Base-by-base conservation (phyloP, 30 jellyfish, hydroid and myxozoan species). In the Aurelia coerulea region DNA sequence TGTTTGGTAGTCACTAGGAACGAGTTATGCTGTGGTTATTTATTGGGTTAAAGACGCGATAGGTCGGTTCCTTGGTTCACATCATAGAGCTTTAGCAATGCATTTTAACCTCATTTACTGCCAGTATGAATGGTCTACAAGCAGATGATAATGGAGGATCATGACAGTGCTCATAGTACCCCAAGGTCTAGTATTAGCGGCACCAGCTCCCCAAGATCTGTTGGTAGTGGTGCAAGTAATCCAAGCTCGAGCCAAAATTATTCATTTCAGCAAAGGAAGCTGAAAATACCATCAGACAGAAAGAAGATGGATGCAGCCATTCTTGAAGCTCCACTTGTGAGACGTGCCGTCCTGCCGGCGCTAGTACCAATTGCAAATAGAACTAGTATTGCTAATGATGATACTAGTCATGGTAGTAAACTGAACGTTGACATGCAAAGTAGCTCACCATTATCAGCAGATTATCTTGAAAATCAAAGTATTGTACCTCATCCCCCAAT, bases 301-400 rank as follows among this genome's bases (percentile, higher is more conserved):
- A 73, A 50, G 50, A 84, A 78, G 16, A 67, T 74, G 68, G 83
- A 84, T 84, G 78, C 85, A 3, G 93, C 93, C 29, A 63, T 84
- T 29, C 74, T 84, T 3, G 58, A 73, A 66, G 65, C 86, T 7
- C 78, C 93, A 32, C 86, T 84, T 8, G 29, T 73, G 4, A 49
- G 42, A 17, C 74, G 54, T 6, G 62, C 79, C 2, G 64, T 9
- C 7, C 52, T 17, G 17, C 74, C 65, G 10, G 19, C 51, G 35
- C 65, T 84, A 7, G 64, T 65, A 1, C 93, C 87, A 6, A 23
- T 83, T 39, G 29, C n/a, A 13, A 29, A 3, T 35, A 46, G 39
- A 29, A 1, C 66, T 32, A 51, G 33, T 51, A 23, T 23, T 66
- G n/a, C 19, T 14, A 64, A 15, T 11, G 62, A 12, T 53, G 74